Evolutionary conservation across 2,797 vertebrate genomes (phyloP).

Genomic region (Rhabdophis nuchalis): DNA sequence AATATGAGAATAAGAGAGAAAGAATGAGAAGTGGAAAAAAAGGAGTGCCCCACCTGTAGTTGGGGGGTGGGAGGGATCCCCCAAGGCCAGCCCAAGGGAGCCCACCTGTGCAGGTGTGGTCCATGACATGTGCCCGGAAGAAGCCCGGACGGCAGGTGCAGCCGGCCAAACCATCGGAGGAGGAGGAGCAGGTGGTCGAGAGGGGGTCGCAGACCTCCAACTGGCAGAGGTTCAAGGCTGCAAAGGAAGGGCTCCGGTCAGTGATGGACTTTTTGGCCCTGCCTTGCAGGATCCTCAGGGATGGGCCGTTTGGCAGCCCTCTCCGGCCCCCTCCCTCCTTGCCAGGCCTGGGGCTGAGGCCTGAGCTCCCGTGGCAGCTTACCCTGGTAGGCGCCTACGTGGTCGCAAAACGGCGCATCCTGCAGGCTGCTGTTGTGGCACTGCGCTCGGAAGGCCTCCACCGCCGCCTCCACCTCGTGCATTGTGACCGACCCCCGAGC

Average conservation of each 20-base stretch:
- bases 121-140: background rate
- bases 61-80: background rate
- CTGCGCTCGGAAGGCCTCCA: background rate
- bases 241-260: background rate
- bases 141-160: background rate
- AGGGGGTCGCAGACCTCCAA: background rate
- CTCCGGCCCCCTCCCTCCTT: background rate
- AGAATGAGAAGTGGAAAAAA: background rate
- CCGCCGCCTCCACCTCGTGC: background rate
- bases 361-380: background rate
- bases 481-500: background rate
- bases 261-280: background rate
- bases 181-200: background rate
- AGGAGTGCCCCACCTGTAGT: background rate
- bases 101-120: background rate
- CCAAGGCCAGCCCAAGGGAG: background rate
- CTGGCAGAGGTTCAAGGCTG: background rate
- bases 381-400: background rate
- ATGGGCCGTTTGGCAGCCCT: background rate
- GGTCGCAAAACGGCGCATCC: background rate
- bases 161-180: background rate
- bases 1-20: background rate
- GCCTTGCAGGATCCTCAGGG: background rate
- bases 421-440: background rate
- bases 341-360: no score